phyloP scores from a whole-genome alignment of 2,113 vertebrate species.

The Oceanodroma tethys region DNA sequence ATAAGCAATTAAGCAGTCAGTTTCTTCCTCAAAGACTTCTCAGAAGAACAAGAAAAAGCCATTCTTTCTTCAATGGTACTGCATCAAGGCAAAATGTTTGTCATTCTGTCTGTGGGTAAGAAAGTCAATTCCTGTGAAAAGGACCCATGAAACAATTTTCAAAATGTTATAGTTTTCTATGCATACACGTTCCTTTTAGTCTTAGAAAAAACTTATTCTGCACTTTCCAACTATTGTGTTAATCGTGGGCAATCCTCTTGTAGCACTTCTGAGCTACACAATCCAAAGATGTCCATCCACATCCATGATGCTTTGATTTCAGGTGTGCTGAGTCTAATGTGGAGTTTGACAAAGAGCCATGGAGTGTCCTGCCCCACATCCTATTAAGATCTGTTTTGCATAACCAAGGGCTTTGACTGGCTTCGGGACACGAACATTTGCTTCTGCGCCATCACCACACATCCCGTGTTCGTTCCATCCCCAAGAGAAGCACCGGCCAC shows the following conservation, averaged over 20 bases:
- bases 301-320: neutral
- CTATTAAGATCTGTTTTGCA: slow-evolving; percentile 71
- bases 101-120: neutral
- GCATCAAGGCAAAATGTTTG: neutral
- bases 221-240: neutral
- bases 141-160: neutral
- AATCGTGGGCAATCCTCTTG: neutral
- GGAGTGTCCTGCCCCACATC: slow-evolving; percentile 92
- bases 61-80: neutral
- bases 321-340: neutral
- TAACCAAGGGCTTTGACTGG: slow-evolving; percentile 63
- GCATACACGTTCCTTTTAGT: neutral
- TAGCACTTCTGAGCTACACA: neutral
- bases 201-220: neutral
- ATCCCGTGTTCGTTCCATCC: slow-evolving; percentile 97
- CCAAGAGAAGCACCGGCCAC: slow-evolving; percentile 82
- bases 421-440: slow-evolving; percentile 72
- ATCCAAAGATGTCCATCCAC: neutral
- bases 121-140: neutral
- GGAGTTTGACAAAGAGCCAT: slow-evolving; percentile 76
- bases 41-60: neutral
- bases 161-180: neutral
- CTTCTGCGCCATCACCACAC: slow-evolving; percentile 85
- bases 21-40: neutral
- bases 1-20: fast-evolving